phyloP scores from a whole-genome alignment of 35 echinoderm and acorn worm species.

The Heliocidaris erythrogramma region DNA sequence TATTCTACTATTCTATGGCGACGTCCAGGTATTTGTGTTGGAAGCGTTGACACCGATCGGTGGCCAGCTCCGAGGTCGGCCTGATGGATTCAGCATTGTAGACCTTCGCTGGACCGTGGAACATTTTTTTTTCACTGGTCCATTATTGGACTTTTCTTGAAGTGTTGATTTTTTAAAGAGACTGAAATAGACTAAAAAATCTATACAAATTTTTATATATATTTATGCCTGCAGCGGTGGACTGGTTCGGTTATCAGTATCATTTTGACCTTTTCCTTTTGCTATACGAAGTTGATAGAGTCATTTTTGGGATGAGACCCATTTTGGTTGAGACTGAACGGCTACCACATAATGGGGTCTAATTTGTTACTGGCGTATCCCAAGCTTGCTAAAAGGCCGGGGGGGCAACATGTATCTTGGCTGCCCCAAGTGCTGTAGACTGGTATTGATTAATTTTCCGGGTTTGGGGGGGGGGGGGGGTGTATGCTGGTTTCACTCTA shows the following conservation, averaged over 20 bases:
- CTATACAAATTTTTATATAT: not conserved
- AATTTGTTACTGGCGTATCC: too few species aligned
- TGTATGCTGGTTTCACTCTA: too few species aligned
- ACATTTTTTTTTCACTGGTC: not conserved
- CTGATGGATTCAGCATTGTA: not conserved
- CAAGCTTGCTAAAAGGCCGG: too few species aligned
- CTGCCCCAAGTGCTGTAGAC: too few species aligned
- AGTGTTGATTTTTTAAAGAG: not conserved
- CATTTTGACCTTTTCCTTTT: not conserved
- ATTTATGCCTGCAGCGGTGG: not conserved
- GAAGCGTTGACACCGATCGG: not conserved
- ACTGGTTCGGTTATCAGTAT: not conserved
- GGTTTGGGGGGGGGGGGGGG: too few species aligned
- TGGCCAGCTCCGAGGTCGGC: not conserved
- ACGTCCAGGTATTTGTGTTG: not conserved
- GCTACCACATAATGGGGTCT: too few species aligned
- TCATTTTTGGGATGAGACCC: not conserved
- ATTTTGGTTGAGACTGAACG: not conserved
- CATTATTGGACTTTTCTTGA: not conserved
- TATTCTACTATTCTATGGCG: not conserved
- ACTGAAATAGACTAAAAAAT: not conserved
- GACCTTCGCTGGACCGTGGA: not conserved
- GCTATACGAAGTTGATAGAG: not conserved
- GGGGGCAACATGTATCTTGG: too few species aligned
- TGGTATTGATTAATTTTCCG: too few species aligned